A percentile compares a stretch with the other conserved stretches of the same genome.
Evolutionary conservation across 2,113 vertebrate genomes (phyloP).

Genomic region (Budorcas taxicolor): DNA sequence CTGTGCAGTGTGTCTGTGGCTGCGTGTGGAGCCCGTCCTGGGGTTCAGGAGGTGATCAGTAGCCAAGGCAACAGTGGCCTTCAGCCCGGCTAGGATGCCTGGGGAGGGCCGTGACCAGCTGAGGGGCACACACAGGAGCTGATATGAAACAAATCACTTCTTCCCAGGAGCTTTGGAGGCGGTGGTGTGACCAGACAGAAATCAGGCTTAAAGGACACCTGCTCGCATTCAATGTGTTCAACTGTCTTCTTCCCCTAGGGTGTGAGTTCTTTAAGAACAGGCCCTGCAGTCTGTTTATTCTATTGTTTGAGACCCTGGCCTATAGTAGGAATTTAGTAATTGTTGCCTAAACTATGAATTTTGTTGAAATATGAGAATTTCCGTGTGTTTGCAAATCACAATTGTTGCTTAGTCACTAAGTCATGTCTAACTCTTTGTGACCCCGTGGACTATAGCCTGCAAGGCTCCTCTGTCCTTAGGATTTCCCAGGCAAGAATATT

Average conservation of each 20-base stretch:
- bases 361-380: neutral
- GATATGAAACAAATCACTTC: fast-evolving
- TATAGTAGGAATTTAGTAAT: neutral
- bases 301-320: fast-evolving
- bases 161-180: neutral
- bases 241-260: fast-evolving
- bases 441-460: neutral
- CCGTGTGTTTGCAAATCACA: neutral
- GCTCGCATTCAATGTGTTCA: fast-evolving
- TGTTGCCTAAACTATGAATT: neutral
- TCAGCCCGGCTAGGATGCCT: fast-evolving
- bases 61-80: fast-evolving
- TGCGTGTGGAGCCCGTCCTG: fast-evolving
- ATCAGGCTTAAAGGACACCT: fast-evolving
- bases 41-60: fast-evolving
- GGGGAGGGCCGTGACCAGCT: fast-evolving
- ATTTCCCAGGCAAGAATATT: neutral
- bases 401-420: neutral
- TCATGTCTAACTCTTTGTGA: neutral
- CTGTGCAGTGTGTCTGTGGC: fast-evolving
- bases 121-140: neutral
- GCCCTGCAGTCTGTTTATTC: fast-evolving
- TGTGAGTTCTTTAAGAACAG: fast-evolving
- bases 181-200: fast-evolving
- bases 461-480: neutral